Base-by-base conservation (phyloP, 2,113 vertebrate genomes). In the Eptesicus fuscus region DNA sequence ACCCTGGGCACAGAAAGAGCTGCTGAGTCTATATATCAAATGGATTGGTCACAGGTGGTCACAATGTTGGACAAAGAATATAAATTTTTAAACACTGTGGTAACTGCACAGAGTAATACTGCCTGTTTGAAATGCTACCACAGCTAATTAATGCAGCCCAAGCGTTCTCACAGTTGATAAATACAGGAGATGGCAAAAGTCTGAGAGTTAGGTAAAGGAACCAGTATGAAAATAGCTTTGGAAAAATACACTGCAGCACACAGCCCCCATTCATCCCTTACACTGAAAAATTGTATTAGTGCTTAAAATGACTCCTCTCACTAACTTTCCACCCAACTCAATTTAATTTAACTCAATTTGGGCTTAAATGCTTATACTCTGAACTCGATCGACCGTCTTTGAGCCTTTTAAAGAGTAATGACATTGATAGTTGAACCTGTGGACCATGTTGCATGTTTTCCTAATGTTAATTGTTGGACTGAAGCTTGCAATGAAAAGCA, bases 401-500 rank as follows among this genome's bases (percentile, higher is more conserved):
- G 97, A 93, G 93, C 87, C 97, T 97, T 96, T 83, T 70, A 90
- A 94, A 97, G 85, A 82, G 70, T 23, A 83, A 69, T 76, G 0
- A 71, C 96, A 96, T 95, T 97, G 96, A 90, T 77, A 95, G 94
- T 93, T 91, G 1, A 97, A 97, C 95, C 97, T 96, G 83, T 9
- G 1, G 95, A 95, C 88, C 88, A 88, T 35, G 53, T 49, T 63
- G 96, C 84, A 69, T 44, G 73, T 87, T 95, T 93, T 97, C 96
- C 96, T 87, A 95, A 96, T 86, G 70, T 94, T 96, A 96, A 93
- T 96, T 96, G 73, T 96, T 86, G 80, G 95, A 71, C 88, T 79
- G 82, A 73, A 97, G 79, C 89, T 97, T 94, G 93, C 83, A 95
- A 96, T 82, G 95, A 97, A 97, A 98, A 95, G 96, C 76, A 95